Evolutionary conservation across 2,113 vertebrate genomes (phyloP).

Genomic region (Gasterosteus nipponicus): DNA sequence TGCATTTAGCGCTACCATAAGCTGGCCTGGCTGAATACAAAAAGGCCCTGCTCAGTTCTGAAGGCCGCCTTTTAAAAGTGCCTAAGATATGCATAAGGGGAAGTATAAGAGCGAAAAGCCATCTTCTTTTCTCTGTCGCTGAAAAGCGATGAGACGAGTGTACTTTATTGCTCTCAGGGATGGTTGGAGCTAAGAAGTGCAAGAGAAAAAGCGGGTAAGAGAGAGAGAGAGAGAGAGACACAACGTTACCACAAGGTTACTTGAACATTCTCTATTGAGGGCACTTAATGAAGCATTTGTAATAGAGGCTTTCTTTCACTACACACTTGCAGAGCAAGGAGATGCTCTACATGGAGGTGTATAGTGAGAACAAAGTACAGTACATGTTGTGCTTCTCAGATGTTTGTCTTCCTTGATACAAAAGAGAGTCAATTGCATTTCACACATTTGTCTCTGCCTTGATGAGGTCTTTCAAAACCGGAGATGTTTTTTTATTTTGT

Average conservation of each 20-base stretch:
- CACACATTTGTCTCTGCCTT: slow-evolving; percentile 8
- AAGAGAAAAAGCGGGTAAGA: slow-evolving; percentile 47
- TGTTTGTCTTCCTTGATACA: slow-evolving; percentile 51
- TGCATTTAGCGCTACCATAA: slow-evolving; percentile 76
- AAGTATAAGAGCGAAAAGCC: slow-evolving; percentile 60
- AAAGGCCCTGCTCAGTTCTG: slow-evolving; percentile 69
- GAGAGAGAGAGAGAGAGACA: slow-evolving; percentile 50
- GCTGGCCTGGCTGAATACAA: slow-evolving; percentile 72
- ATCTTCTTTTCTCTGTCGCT: slow-evolving; percentile 63
- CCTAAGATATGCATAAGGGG: slow-evolving; percentile 62
- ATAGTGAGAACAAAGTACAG: slow-evolving; percentile 25
- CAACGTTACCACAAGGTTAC: slow-evolving; percentile 74
- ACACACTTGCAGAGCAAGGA: slow-evolving; percentile 53
- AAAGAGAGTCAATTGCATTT: slow-evolving; percentile 44
- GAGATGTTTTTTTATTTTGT: no score
- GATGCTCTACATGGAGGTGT: slow-evolving; percentile 58
- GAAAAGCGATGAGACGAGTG: slow-evolving; percentile 73
- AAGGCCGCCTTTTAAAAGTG: slow-evolving; percentile 60
- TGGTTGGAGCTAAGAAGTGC: slow-evolving; percentile 28
- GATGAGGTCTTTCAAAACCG: neutral
- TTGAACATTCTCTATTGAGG: slow-evolving; percentile 73
- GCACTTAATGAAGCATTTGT: slow-evolving; percentile 79
- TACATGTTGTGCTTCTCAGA: slow-evolving; percentile 55
- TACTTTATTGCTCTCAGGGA: slow-evolving; percentile 72
- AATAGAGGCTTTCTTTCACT: slow-evolving; percentile 72